Conservation (phyloP, 2,797 vertebrate species). For the Hylomyscus alleni region DNA sequence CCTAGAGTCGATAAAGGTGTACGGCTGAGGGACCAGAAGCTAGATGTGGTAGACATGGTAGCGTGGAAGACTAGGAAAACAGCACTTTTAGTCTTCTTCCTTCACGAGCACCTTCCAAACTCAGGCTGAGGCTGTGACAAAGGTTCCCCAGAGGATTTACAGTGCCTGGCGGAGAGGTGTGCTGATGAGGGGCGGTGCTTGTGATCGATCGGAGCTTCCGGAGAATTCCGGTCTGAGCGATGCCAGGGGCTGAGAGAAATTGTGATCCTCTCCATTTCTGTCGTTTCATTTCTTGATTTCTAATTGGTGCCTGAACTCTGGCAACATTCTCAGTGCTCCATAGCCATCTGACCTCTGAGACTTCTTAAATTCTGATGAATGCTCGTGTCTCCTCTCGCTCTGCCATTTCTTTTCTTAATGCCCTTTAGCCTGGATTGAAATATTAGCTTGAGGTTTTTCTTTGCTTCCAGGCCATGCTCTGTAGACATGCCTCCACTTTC, state of each 20-base stretch:
- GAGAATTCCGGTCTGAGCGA: not conserved
- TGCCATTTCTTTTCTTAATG: not conserved
- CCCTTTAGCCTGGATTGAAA: not conserved
- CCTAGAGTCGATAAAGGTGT: not conserved
- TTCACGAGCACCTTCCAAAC: accelerated
- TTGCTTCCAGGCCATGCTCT: not conserved
- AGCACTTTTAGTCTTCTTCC: not conserved
- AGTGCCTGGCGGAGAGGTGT: not conserved
- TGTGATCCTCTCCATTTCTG: not conserved
- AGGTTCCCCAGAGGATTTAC: not conserved
- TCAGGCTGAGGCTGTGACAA: not conserved
- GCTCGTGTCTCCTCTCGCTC: not conserved
- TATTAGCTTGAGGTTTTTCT: not conserved
- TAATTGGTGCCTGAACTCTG: not conserved
- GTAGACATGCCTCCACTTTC: not conserved
- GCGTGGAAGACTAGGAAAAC: not conserved
- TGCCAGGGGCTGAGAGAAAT: not conserved
- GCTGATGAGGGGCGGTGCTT: accelerated
- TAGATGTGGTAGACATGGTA: not conserved
- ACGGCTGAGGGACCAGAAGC: not conserved
- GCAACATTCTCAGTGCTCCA: not conserved
- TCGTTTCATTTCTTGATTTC: not conserved
- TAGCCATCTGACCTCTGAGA: not conserved
- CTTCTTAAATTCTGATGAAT: not conserved
- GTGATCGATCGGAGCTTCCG: not conserved